Evolutionary conservation across 2,888 invertebrate genomes (phyloP).

Genomic region (Polydrusus pterygomalis): DNA sequence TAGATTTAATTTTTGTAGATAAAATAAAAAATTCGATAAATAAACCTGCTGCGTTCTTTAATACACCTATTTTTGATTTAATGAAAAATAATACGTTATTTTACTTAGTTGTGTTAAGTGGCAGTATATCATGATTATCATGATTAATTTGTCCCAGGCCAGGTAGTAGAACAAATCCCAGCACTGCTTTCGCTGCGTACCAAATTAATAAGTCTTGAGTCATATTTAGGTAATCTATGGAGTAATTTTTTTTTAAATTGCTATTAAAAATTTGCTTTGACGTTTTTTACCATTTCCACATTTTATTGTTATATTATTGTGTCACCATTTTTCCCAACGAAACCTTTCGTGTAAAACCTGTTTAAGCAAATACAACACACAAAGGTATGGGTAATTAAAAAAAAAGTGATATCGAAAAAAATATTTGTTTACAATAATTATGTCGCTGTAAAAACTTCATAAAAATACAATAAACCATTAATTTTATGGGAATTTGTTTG

Average conservation of each 20-base stretch:
- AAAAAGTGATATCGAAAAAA: conserved; percentile 4
- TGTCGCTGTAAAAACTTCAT: background rate
- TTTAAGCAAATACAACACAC: conserved; percentile 3
- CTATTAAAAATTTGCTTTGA: background rate
- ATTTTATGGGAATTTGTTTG: conserved; percentile 3
- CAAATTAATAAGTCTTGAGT: too few relatives aligned
- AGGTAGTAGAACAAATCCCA: too few relatives aligned
- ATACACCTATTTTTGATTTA: too few relatives aligned
- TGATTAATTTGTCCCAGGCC: too few relatives aligned
- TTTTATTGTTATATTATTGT: background rate
- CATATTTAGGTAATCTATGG: too few relatives aligned
- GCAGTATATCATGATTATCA: too few relatives aligned
- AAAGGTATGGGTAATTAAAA: conserved; percentile 5
- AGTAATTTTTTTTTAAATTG: background rate
- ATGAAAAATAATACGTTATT: too few relatives aligned
- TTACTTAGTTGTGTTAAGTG: too few relatives aligned
- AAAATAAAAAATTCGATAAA: too few relatives aligned
- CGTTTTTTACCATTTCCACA: background rate
- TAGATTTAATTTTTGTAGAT: too few relatives aligned
- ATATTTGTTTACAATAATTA: conserved; percentile 12
- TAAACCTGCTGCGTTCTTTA: too few relatives aligned
- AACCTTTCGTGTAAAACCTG: background rate
- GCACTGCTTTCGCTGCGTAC: too few relatives aligned
- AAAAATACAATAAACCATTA: conserved; percentile 1
- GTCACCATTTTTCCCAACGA: background rate